Evolutionary conservation across 2,113 vertebrate species (phyloP), one percentile per base, ranked within the genome.

Genomic region (Pluvianellus socialis): DNA sequence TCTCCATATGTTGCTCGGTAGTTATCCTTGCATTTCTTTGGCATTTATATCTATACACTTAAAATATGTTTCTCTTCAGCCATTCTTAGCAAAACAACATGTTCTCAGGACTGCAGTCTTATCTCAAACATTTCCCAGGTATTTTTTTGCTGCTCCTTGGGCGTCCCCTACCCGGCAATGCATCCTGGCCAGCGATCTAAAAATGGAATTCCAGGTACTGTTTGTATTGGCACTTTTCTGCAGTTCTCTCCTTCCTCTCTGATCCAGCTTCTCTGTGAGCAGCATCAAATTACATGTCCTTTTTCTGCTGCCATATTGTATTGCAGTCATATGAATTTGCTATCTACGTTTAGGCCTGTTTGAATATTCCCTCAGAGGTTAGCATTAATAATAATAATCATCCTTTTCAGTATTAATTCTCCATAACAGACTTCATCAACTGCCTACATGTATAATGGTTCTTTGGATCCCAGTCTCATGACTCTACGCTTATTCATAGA

Each of bases 141-240:
- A 66, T 66, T 94, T 88, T 66, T 94, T 88, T 80, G 16, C 20
- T 83, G 50, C 16, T 47, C 38, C 79, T 76, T 80, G 28, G 15
- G 18, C 67, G 67, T 71, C 71, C 67, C 42, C 77, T 79, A 70
- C 14, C 20, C 0, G 0, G 85, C 32, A 90, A 71, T 42, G 16
- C 59, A 86, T 76, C 63, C 81, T 53, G 53, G 52, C 49, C 62
- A 90, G 71, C 9, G 70, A 62, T 24, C 90, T 95, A 93, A 83
- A 95, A 93, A 82, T 3, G 20, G 71, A 93, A 92, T 90, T 95
- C 79, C 71, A 96, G 75, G 88, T 95, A 90, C 77, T 93, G 75
- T 86, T 96, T 94, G 63, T 50, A 73, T 5, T 59, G 75, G 71
- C 1, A 0, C 79, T 92, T 90, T 94, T 62, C 85, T 75, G 63